A percentile compares a stretch with the other conserved stretches of the same genome.
phyloP scores from a whole-genome alignment of 1,140 invertebrate species.

The Himalopsyche phryganea region DNA sequence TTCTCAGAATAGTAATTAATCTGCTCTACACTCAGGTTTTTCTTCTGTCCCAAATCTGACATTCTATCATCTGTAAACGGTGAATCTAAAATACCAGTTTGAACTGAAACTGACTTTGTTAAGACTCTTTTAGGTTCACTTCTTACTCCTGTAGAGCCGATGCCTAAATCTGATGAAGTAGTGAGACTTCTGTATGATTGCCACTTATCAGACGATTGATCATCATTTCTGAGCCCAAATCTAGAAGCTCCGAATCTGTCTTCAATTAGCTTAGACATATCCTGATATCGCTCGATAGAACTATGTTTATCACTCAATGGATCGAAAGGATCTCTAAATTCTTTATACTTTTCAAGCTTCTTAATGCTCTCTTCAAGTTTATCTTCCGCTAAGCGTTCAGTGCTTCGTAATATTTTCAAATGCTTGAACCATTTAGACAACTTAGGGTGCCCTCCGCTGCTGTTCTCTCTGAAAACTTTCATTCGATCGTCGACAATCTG shows the following conservation, averaged over 20 bases:
- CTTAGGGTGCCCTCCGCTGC: constrained; percentile 45
- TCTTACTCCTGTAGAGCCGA: constrained; percentile 43
- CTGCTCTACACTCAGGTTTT: constrained; percentile 51
- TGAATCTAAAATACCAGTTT: constrained; percentile 50
- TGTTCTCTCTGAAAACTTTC: constrained; percentile 55
- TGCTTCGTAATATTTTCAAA: constrained; percentile 48
- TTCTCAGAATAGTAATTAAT: constrained; percentile 55
- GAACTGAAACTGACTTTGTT: constrained; percentile 52
- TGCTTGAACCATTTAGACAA: constrained; percentile 60
- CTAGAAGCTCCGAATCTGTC: constrained; percentile 54
- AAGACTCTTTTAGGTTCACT: constrained; percentile 49
- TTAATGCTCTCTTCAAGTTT: constrained; percentile 45
- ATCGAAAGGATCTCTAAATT: constrained; percentile 51
- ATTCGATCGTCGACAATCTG: constrained; percentile 53
- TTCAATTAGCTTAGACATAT: constrained; percentile 59
- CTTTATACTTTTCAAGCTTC: constrained; percentile 44
- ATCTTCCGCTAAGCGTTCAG: constrained; percentile 44
- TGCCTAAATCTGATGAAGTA: constrained; percentile 52
- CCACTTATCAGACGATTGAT: constrained; percentile 46
- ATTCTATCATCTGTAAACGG: constrained; percentile 46
- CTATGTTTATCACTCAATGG: constrained; percentile 49
- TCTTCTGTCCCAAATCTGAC: constrained; percentile 48
- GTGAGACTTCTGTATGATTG: constrained; percentile 52
- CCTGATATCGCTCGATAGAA: constrained; percentile 58
- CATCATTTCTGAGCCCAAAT: constrained; percentile 40